Percentiles rank a stretch among this genome's conserved stretches.
Evolutionary conservation across 2,113 vertebrate genomes (phyloP).

Genomic region (Oryctolagus cuniculus): DNA sequence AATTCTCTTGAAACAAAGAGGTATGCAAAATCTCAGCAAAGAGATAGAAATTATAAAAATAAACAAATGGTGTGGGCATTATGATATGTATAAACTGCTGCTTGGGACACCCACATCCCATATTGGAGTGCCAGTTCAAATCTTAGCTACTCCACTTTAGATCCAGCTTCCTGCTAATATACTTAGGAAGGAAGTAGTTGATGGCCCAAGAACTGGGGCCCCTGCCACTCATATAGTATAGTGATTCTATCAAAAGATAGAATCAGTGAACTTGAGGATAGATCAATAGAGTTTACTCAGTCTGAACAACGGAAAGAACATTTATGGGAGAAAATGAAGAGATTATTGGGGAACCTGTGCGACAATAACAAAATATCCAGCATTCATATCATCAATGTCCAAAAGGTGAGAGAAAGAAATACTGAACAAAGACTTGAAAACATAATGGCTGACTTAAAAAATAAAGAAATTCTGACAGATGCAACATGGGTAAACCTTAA

Average conservation of each 20-base stretch:
- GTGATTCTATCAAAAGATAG: conserved; percentile 27
- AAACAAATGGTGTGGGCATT: background rate
- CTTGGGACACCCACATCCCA: too few species aligned
- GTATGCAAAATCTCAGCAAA: conserved; percentile 59
- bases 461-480: conserved; percentile 22
- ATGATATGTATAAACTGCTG: too few species aligned
- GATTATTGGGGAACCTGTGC: background rate
- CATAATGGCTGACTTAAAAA: conserved; percentile 39
- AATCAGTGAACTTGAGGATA: conserved; percentile 47
- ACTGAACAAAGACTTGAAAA: background rate
- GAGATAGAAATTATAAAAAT: conserved; percentile 49
- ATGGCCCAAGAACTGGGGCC: too few species aligned
- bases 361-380: conserved; percentile 46
- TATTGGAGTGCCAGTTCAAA: too few species aligned
- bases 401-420: conserved; percentile 27
- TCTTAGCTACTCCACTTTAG: too few species aligned
- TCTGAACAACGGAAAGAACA: conserved; percentile 34
- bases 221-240: too few species aligned
- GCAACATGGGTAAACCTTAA: background rate
- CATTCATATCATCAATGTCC: conserved; percentile 39
- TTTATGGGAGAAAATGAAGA: conserved; percentile 21
- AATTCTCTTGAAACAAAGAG: conserved; percentile 31
- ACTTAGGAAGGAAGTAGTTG: too few species aligned
- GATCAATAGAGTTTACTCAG: conserved; percentile 40
- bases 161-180: too few species aligned